Evolutionary conservation across 1,140 invertebrate genomes (phyloP).

Genomic region (Magallana gigas): DNA sequence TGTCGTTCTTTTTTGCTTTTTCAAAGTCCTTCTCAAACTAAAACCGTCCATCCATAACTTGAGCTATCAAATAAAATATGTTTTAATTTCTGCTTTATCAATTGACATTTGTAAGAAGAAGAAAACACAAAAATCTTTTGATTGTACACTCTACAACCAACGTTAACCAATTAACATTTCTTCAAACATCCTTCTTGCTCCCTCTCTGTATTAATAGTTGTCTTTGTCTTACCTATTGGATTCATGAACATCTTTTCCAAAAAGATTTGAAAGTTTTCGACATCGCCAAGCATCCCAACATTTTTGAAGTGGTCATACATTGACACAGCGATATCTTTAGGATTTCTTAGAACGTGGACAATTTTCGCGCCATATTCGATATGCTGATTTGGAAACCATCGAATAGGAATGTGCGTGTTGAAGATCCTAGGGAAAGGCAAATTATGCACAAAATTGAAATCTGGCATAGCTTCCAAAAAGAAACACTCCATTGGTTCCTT

Average conservation of each 20-base stretch:
- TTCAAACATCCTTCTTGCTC: no score
- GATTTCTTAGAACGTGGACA: slow-evolving; percentile 58
- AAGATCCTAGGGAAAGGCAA: slow-evolving; percentile 51
- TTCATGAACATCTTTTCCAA: not conserved
- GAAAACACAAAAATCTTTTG: no score
- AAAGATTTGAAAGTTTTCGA: not conserved
- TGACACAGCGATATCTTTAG: slow-evolving; percentile 62
- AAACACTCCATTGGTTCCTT: slow-evolving; percentile 44
- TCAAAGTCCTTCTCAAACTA: no score
- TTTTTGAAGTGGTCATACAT: slow-evolving; percentile 35
- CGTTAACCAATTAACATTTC: no score
- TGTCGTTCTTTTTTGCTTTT: no score
- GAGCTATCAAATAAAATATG: no score
- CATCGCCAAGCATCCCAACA: not conserved
- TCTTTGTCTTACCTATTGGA: not conserved
- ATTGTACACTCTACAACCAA: no score
- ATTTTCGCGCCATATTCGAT: slow-evolving; percentile 49
- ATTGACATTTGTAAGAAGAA: no score
- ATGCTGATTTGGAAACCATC: slow-evolving; percentile 47
- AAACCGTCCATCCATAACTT: no score
- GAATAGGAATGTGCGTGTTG: slow-evolving; percentile 55
- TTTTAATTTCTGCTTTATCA: no score
- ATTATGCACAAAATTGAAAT: slow-evolving; percentile 39
- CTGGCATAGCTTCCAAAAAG: slow-evolving; percentile 52
- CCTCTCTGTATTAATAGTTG: no score